phyloP scores from a whole-genome alignment of 2,888 invertebrate species.

The Latrodectus elegans region DNA sequence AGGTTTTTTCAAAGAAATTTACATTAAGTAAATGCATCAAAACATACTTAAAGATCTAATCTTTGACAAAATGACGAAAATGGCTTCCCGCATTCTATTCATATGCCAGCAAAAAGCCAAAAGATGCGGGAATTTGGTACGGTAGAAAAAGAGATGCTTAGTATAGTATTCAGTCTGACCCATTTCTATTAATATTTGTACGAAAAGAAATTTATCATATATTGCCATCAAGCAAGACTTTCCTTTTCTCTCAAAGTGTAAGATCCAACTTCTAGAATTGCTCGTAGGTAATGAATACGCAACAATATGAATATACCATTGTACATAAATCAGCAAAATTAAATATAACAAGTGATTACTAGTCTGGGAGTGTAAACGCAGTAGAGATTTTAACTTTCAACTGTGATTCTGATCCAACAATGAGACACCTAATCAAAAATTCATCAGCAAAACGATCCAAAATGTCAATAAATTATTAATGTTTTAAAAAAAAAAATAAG shows the following conservation, averaged over 20 bases:
- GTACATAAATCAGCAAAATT: neutral
- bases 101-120: neutral
- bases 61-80: neutral
- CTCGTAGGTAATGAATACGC: neutral
- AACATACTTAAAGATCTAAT: neutral
- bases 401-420: neutral
- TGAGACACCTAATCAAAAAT: neutral
- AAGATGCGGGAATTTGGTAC: neutral
- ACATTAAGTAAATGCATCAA: neutral
- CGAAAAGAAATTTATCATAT: neutral
- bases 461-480: too few relatives aligned
- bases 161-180: neutral
- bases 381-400: too few relatives aligned
- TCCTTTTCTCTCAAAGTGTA: neutral
- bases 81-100: neutral
- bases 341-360: neutral
- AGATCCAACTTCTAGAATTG: neutral
- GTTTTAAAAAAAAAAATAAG: too few relatives aligned
- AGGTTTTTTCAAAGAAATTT: neutral
- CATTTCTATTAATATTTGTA: neutral
- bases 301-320: neutral
- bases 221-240: neutral
- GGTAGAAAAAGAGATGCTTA: neutral
- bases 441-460: too few relatives aligned
- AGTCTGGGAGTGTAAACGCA: neutral